Conservation (phyloP, 2,797 vertebrate genomes). For the Geotrypetes seraphini region DNA sequence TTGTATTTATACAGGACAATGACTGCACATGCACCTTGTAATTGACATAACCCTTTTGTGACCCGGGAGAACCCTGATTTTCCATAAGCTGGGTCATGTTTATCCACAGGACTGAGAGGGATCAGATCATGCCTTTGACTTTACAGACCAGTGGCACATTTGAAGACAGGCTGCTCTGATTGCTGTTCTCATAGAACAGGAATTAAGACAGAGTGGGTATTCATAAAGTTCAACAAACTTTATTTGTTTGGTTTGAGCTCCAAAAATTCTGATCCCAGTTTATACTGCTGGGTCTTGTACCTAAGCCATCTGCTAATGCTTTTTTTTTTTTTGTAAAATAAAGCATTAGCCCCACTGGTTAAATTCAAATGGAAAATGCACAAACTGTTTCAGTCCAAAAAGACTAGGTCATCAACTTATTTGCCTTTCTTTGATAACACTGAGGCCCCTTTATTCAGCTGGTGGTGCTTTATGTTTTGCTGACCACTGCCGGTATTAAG, state of each 20-base stretch:
- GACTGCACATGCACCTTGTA: constrained; percentile 2
- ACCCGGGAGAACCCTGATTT: constrained; percentile 2
- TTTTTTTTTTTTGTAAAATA: no score
- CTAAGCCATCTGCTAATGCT: no score
- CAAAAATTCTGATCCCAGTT: not conserved
- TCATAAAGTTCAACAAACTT: constrained; percentile 1
- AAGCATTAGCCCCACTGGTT: no score
- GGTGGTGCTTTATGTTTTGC: no score
- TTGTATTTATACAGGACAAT: not conserved
- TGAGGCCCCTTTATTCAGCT: no score
- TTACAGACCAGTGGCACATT: constrained; percentile 3
- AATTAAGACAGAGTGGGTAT: not conserved
- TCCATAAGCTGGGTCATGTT: constrained; percentile 3
- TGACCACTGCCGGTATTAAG: no score
- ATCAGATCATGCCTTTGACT: not conserved
- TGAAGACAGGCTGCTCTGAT: constrained; percentile 2
- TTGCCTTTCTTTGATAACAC: no score
- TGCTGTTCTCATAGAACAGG: not conserved
- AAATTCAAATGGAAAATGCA: no score
- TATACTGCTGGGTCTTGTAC: constrained; percentile 4
- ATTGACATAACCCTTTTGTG: constrained; percentile 4
- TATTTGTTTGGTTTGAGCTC: constrained; percentile 2
- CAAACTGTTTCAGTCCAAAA: no score
- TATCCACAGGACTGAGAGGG: constrained; percentile 1
- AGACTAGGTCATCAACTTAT: no score